Percentiles rank a stretch among this genome's conserved stretches.
Evolutionary conservation across 2,113 vertebrate species (phyloP).

Genomic region (Clarias magur): DNA sequence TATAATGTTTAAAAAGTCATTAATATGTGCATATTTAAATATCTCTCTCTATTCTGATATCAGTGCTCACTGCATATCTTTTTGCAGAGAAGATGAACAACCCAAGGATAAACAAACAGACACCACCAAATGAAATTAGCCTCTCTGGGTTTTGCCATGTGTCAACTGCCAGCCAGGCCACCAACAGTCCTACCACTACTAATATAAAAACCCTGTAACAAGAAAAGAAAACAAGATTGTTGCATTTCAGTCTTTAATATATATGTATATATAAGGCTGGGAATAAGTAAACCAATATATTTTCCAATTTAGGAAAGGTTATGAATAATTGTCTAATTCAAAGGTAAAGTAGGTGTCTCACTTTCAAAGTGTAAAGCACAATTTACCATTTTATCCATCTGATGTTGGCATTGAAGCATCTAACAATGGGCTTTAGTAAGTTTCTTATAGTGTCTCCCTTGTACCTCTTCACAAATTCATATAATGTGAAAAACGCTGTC

Average conservation of each 20-base stretch:
- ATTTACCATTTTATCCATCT: constrained; percentile 88
- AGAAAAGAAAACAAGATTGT: not conserved
- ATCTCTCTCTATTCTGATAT: not conserved
- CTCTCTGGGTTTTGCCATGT: constrained; percentile 78
- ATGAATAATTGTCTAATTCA: not conserved
- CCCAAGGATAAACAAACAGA: constrained; percentile 77
- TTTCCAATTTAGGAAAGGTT: too few species aligned
- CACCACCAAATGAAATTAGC: constrained; percentile 86
- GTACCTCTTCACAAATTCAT: constrained; percentile 72
- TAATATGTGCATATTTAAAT: not conserved
- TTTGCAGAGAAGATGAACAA: constrained; percentile 85
- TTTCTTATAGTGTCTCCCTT: constrained; percentile 70
- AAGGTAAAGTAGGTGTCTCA: not conserved
- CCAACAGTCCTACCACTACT: constrained; percentile 69
- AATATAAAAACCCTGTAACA: constrained; percentile 77
- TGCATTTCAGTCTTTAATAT: not conserved
- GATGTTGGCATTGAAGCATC: constrained; percentile 66
- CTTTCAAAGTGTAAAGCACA: not conserved
- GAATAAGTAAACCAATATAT: not conserved
- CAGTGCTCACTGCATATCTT: constrained; percentile 74
- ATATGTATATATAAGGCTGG: too few species aligned
- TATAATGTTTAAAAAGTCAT: not conserved
- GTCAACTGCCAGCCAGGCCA: constrained; percentile 82
- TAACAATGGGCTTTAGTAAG: constrained; percentile 62
- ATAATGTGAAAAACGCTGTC: constrained; percentile 63